Evolutionary conservation across 2,113 vertebrate species (phyloP), one percentile per base, ranked within the genome.

Genomic region (Catagonus wagneri): DNA sequence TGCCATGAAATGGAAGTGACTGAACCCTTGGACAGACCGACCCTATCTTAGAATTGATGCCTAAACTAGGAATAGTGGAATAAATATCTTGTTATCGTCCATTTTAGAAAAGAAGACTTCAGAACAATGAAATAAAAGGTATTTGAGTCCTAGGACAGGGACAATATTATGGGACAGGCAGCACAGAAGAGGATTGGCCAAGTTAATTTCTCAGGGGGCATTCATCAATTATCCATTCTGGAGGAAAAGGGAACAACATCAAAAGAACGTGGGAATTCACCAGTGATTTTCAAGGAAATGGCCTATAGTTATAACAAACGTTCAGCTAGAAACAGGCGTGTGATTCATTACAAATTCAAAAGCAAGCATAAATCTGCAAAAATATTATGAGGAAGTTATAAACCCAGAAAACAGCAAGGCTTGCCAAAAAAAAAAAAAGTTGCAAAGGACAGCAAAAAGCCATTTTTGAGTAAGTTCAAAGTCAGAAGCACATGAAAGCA

Each of bases 301-400:
- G 3, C 34, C n/a, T 83, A 10, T 61, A 74, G 66, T 17, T 74
- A 5, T 27, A 93, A 78, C 17, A 61, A 86, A 90, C 7, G 20
- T 34, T 78, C 83, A 56, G 16, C 29, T 27, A 61, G 39, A 87
- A 78, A n/a, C n/a, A 34, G 20, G 11, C 19, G 83, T 11, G 15
- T 39, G 85, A 61, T 75, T 65, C 60, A 71, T 44, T 65, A 68
- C 36, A 85, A 86, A 89, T 66, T 72, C 3, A 71, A 94, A 94
- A 61, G 19, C 36, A 91, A 44, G 25, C 34, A 94, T 69, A 93
- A 72, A 36, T 80, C 83, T 76, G 22, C 27, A 65, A 95, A 88
- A 86, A 58, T 39, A 83, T 25, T 65, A 95, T 58, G 54, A 97
- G 60, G 71, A 96, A 95, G 71, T 95, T 75, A 61, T 52, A 92